Evolutionary conservation across 2,888 invertebrate genomes (phyloP), one percentile per base, ranked within the genome.

Genomic region (Callyntrura sp.): DNA sequence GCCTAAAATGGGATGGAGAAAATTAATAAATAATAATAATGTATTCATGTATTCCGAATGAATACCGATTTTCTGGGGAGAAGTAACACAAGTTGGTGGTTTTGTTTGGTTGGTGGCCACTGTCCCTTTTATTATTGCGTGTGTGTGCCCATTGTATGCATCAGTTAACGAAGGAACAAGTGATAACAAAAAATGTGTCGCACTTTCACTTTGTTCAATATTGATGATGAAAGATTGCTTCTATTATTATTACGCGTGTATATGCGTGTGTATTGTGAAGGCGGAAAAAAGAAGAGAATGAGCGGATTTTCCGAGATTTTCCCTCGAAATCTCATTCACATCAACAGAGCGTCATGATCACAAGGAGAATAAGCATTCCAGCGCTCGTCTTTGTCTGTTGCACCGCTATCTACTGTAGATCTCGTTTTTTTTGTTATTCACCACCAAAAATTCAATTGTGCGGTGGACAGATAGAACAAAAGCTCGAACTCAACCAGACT

Each of bases 251-350:
- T n/a, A n/a, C n/a, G n/a, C n/a, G n/a, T n/a, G n/a, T n/a, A n/a
- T n/a, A n/a, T n/a, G 60, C 20, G 60, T 60, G 20, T 14, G 12
- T 35, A 25, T 23, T 62, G 25, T 62, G 8, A 55, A 25, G 62
- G 14, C n/a, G 11, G 60, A 5, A 62, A 70, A 45, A 45, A 73
- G 23, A 11, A 73, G 48, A 73, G 70, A 20, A 73, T 45, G 73
- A 73, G 14, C 48, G 73, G 73, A 73, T 73, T 73, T 73, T 23
- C 23, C 20, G 48, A 73, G 73, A 73, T 73, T 73, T 73, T 73
- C 73, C 20, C 70, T n/a, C 0, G 14, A 73, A 73, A 73, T 73
- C 73, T 48, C 73, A 73, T 73, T 17, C 73, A 45, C 11, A 73
- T 48, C 45, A 68, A 68, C 23, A 57, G 6, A 45, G 45, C 20